Conservation (phyloP, 2,113 vertebrate genomes). For the Notarius quadriscutis region DNA sequence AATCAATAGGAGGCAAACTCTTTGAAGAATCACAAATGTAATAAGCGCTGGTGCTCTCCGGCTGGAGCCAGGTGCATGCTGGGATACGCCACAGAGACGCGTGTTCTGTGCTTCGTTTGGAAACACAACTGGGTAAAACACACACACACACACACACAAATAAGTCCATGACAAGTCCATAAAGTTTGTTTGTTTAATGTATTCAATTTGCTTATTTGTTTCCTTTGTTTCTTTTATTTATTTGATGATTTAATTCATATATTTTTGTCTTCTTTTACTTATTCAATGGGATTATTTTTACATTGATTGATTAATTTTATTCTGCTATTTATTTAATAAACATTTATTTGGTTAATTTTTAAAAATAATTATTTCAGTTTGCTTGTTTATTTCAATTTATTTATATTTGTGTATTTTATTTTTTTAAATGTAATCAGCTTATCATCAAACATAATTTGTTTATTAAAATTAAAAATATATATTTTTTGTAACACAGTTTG, state of each 20-base stretch:
- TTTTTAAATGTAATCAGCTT: neutral
- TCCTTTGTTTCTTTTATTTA: neutral
- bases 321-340: neutral
- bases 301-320: neutral
- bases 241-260: neutral
- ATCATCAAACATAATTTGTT: neutral
- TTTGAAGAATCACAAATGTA: constrained; percentile 85
- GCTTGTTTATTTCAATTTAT: neutral
- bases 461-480: neutral
- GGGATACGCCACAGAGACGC: constrained; percentile 39
- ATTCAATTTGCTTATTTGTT: neutral
- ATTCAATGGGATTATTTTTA: neutral
- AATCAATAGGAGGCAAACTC: constrained; percentile 83
- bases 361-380: neutral
- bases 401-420: no score
- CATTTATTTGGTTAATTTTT: neutral
- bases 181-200: neutral
- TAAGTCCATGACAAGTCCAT: neutral
- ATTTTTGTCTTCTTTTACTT: neutral
- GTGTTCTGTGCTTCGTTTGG: constrained; percentile 24
- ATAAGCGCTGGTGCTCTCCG: constrained; percentile 74
- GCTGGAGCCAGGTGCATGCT: constrained; percentile 47
- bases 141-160: neutral
- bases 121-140: constrained; percentile 1
- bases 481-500: neutral